phyloP scores from a whole-genome alignment of 2,797 vertebrate genomes.

The Sebastes umbrosus region DNA sequence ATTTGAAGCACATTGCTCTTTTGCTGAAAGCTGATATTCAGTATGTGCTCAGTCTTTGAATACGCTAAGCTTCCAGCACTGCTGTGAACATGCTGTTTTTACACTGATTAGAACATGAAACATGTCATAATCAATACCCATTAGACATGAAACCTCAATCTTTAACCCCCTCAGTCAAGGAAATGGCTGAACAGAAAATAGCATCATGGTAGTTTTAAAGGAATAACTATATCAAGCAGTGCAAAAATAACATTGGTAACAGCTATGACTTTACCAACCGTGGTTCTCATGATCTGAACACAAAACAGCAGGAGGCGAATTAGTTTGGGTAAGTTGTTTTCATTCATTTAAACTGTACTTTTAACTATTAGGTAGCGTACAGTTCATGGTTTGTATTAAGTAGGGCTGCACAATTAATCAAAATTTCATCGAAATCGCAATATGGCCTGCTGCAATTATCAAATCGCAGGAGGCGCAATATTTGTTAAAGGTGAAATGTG shows the following conservation, averaged over 20 bases:
- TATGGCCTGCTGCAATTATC: no score
- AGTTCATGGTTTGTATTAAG: no score
- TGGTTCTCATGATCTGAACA: no score
- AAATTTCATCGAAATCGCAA: no score
- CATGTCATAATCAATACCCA: not conserved
- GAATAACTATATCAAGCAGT: not conserved
- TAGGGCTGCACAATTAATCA: no score
- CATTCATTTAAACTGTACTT: no score
- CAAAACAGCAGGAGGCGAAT: no score
- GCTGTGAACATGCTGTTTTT: not conserved
- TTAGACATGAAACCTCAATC: not conserved
- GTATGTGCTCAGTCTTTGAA: not conserved
- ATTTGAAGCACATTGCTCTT: constrained; percentile 10
- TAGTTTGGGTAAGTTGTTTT: no score
- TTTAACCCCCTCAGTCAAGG: not conserved
- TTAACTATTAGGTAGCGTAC: no score
- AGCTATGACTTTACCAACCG: no score
- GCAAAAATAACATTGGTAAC: not conserved
- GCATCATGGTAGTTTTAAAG: not conserved
- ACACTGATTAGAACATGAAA: not conserved
- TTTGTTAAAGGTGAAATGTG: no score
- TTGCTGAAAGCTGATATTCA: constrained; percentile 2
- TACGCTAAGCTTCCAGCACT: not conserved
- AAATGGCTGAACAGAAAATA: not conserved
- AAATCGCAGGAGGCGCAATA: no score